Evolutionary conservation across 2,113 vertebrate genomes (phyloP), one percentile per base, ranked within the genome.

Genomic region (Leptodactylus fuscus): DNA sequence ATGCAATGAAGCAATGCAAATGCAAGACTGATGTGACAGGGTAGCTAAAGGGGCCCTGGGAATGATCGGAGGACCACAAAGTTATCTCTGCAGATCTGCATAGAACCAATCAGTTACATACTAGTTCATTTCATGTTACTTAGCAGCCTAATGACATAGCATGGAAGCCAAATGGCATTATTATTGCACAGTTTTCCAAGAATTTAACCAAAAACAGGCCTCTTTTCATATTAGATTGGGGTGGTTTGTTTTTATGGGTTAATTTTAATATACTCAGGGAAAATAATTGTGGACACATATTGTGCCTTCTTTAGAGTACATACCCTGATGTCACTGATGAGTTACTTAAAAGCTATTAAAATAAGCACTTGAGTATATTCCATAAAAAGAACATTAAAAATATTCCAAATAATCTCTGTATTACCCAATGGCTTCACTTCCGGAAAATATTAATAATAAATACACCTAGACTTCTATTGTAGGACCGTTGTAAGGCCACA

Each of bases 121-220:
- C 24, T 32, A 51, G 46, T 75, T 75, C 36, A 24, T 44, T 73
- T 44, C 10, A 73, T 44, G 41, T 74, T 49, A 32, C 44, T 9
- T 20, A 76, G 73, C 15, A 76, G 18, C 46, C 32, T 29, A 27
- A 73, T 73, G 70, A 46, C 70, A 73, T 20, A 20, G 5, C 29
- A 13, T 51, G 11, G 16, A 48, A 24, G 24, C 73, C 27, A 51
- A 76, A 76, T 76, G 73, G 73, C 16, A 34, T 76, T 49, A 49
- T 49, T 49, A 81, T 81, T 81, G 44, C 38, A 78, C 29, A 48
- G 44, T n/a, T 3, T 34, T 20, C 51, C 71, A 84, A 48, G 13
- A 67, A 34, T 60, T 65, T 27, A 77, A 77, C 73, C 73, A 77
- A 49, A 85, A 78, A 67, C 74, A 77, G 20, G 77, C 65, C 16